These are phyloP conservation scores for Ciconia stormi DNA, from an alignment of 2,113 vertebrate genomes.

Conservation along the genomic window DNA sequence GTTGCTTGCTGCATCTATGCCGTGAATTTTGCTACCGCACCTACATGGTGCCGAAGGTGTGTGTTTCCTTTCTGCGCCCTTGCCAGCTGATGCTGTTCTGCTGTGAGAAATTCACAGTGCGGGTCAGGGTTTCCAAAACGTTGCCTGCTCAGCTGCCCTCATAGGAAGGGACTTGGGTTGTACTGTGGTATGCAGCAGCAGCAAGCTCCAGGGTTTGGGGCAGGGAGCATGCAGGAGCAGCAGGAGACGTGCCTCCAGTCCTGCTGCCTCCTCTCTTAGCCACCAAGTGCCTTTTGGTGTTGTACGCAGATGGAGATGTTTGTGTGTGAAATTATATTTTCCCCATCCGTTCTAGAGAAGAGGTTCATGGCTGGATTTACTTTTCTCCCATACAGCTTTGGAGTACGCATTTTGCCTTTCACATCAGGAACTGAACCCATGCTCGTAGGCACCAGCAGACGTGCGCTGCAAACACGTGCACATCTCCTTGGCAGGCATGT, in stretches of 20 bases:
- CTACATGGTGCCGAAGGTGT: not conserved
- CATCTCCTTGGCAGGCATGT: not conserved
- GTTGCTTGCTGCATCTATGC: not conserved
- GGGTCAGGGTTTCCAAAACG: not conserved
- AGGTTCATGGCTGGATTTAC: not conserved
- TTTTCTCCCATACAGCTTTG: not conserved
- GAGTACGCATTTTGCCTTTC: not conserved
- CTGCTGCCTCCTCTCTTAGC: not conserved
- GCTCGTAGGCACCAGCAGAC: not conserved
- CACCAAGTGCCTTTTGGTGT: not conserved
- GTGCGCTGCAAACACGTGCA: not conserved
- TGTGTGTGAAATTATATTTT: not conserved
- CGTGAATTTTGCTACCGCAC: not conserved
- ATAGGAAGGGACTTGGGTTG: not conserved
- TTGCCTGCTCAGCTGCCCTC: not conserved
- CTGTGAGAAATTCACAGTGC: not conserved
- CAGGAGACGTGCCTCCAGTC: not conserved
- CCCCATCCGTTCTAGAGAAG: not conserved
- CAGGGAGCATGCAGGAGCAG: not conserved
- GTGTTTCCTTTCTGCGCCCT: not conserved
- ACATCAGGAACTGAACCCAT: fast-evolving
- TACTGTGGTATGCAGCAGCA: not conserved
- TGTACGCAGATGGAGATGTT: not conserved
- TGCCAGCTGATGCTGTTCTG: not conserved
- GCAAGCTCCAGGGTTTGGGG: not conserved